Conservation (phyloP, 2,113 vertebrate genomes). For the Rhegmatorhina hoffmannsi region DNA sequence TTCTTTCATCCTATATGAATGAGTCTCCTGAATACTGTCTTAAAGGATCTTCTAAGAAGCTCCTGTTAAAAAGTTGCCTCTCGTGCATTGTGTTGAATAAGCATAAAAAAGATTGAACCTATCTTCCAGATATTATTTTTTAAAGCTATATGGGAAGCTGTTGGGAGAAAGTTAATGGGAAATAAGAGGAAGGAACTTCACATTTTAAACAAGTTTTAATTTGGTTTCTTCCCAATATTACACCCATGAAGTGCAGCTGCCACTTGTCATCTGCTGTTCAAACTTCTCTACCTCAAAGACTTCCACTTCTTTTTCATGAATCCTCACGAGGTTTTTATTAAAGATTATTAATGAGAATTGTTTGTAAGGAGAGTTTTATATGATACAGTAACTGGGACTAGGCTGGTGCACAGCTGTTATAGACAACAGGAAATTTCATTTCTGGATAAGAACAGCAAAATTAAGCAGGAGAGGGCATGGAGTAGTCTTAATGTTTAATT, state of each 20-base stretch:
- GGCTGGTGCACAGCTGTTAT: background rate
- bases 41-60: background rate
- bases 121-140: background rate
- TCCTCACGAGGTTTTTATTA: background rate
- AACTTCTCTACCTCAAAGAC: background rate
- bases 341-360: background rate
- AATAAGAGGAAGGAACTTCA: background rate
- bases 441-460: background rate
- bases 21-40: background rate
- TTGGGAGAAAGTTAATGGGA: background rate
- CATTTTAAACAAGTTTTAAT: background rate
- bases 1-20: background rate
- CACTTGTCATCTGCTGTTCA: background rate
- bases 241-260: background rate
- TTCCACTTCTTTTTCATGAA: background rate
- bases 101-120: background rate
- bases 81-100: background rate
- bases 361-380: background rate
- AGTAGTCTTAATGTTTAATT: background rate
- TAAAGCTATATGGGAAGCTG: background rate
- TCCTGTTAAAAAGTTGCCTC: background rate
- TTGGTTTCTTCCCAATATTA: background rate
- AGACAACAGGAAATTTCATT: background rate
- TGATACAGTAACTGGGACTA: background rate
- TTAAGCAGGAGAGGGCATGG: background rate